These are phyloP conservation scores for Styela clava DNA, from an alignment of 23 tunicate species.

Conservation along the genomic window DNA sequence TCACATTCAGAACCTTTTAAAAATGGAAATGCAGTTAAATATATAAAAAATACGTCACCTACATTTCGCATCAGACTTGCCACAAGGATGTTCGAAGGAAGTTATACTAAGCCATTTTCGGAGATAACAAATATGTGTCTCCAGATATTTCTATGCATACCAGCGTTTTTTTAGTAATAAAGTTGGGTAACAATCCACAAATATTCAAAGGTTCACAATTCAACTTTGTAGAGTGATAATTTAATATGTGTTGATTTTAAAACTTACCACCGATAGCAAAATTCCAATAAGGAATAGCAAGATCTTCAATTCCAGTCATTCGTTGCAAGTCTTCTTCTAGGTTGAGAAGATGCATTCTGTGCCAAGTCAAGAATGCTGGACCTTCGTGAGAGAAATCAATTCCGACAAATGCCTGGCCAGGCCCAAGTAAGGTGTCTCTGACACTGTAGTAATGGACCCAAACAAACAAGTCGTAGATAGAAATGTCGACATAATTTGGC, in stretches of 20 bases:
- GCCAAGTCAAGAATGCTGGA: slow-evolving; percentile 90
- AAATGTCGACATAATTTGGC: slow-evolving; percentile 67
- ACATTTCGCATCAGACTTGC: too few relatives aligned
- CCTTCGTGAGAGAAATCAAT: slow-evolving; percentile 90
- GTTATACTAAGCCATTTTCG: too few relatives aligned
- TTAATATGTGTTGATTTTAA: background rate
- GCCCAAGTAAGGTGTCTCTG: slow-evolving; percentile 80
- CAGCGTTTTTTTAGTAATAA: too few relatives aligned
- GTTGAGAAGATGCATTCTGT: slow-evolving; percentile 64
- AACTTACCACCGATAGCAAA: slow-evolving; percentile 75
- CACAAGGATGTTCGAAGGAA: too few relatives aligned
- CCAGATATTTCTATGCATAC: too few relatives aligned
- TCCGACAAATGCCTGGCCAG: slow-evolving; percentile 79
- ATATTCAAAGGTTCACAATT: too few relatives aligned
- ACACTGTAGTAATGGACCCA: slow-evolving; percentile 92
- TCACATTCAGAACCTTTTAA: slow-evolving; percentile 58
- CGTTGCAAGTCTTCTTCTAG: slow-evolving; percentile 64
- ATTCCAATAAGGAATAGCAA: slow-evolving; percentile 83
- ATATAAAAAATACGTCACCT: too few relatives aligned
- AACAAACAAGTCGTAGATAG: slow-evolving; percentile 80
- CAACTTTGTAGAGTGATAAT: too few relatives aligned
- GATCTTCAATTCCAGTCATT: slow-evolving; percentile 47
- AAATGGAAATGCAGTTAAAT: too few relatives aligned
- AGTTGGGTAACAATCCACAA: too few relatives aligned
- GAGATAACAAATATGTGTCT: too few relatives aligned